phyloP scores from a whole-genome alignment of 2,113 vertebrate genomes.

The Oryzias melastigma region DNA sequence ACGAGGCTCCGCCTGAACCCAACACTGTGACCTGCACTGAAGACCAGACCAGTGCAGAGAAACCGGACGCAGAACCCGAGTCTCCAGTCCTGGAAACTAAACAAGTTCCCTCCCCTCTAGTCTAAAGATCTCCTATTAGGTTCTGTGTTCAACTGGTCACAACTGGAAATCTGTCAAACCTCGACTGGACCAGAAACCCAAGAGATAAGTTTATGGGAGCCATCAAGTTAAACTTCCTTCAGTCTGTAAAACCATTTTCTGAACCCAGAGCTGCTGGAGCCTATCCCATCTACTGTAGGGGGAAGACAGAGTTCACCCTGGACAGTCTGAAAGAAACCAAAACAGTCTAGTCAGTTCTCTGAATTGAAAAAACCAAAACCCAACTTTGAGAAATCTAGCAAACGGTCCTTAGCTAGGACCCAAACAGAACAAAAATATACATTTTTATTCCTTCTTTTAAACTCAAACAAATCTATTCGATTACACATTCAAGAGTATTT shows the following conservation, averaged over 20 bases:
- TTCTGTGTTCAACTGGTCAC: neutral
- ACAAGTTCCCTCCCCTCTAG: slow-evolving; percentile 69
- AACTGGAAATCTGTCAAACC: neutral
- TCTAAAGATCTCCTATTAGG: slow-evolving; percentile 24
- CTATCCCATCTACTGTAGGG: too few relatives aligned
- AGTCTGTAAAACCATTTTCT: too few relatives aligned
- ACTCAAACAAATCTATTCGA: too few relatives aligned
- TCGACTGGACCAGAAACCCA: neutral
- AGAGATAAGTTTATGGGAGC: too few relatives aligned
- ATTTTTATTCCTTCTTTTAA: too few relatives aligned
- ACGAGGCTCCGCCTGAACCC: slow-evolving; percentile 85
- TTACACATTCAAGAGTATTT: neutral
- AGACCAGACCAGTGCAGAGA: slow-evolving; percentile 54
- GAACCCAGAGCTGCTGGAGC: too few relatives aligned
- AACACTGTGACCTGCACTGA: slow-evolving; percentile 85
- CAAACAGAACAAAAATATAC: neutral
- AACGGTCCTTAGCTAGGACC: neutral
- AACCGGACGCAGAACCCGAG: slow-evolving; percentile 41
- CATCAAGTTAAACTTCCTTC: too few relatives aligned
- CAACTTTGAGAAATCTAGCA: neutral
- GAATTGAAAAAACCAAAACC: slow-evolving; percentile 8
- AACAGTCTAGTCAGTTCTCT: neutral
- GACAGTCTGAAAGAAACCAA: neutral
- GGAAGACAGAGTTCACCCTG: too few relatives aligned
- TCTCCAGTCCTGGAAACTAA: slow-evolving; percentile 62